These are phyloP conservation scores for Python bivittatus DNA, from an alignment of 2,113 vertebrate genomes.

Conservation along the genomic window DNA sequence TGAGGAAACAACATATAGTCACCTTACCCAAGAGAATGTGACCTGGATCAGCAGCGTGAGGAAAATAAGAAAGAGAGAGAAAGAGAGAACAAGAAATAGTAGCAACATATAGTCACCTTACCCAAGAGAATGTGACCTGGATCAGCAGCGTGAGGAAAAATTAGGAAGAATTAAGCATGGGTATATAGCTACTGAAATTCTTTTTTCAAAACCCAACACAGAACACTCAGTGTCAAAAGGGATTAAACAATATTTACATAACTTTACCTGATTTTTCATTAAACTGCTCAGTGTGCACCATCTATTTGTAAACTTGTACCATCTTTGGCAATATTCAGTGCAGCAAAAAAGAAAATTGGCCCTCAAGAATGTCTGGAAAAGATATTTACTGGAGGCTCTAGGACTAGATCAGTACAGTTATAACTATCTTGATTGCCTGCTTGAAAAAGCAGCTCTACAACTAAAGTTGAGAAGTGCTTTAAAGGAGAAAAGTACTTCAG, in stretches of 20 bases:
- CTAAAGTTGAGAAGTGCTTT: background rate
- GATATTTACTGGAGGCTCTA: background rate
- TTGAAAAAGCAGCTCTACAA: background rate
- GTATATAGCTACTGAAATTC: background rate
- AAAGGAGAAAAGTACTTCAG: background rate
- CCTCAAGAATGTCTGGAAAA: background rate
- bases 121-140: conserved; percentile 91
- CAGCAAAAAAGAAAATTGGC: background rate
- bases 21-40: conserved; percentile 93
- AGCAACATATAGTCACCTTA: conserved; percentile 76
- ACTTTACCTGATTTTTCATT: background rate
- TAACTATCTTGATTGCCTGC: background rate
- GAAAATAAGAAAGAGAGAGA: conserved; percentile 59
- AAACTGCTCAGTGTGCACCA: background rate
- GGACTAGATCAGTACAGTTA: no score
- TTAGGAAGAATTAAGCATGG: conserved; percentile 59
- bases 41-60: conserved; percentile 78
- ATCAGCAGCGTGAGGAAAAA: conserved; percentile 73
- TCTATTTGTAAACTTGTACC: background rate
- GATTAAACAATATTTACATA: background rate
- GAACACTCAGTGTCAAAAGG: background rate
- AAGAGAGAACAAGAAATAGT: no score
- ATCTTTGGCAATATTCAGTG: background rate
- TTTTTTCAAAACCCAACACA: conserved; percentile 5
- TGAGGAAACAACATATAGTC: conserved; percentile 52